phyloP scores from a whole-genome alignment of 2,797 vertebrate species.

The Podarcis siculus region DNA sequence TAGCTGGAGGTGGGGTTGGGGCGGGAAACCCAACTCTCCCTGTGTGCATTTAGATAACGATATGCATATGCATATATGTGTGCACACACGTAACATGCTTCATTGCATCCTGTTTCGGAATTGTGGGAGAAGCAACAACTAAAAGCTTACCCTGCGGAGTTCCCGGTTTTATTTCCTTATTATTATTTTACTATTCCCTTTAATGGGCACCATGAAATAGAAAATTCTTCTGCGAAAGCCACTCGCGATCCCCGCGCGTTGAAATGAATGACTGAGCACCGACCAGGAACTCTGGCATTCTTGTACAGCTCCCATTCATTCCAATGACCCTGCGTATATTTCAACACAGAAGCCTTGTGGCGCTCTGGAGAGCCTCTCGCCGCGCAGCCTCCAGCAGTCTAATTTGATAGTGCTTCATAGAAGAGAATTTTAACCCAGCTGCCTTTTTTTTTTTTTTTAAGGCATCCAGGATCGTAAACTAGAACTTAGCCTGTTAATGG shows the following conservation, averaged over 20 bases:
- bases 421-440: constrained; percentile 72
- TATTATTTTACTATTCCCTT: neutral
- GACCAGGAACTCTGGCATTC: neutral
- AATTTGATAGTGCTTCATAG: constrained; percentile 67
- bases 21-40: neutral
- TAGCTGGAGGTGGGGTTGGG: neutral
- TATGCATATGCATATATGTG: too few relatives aligned
- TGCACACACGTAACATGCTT: neutral
- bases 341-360: constrained; percentile 42
- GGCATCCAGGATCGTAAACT: constrained; percentile 82
- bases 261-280: neutral
- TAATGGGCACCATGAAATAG: neutral
- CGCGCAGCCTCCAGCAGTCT: constrained; percentile 60
- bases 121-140: too few relatives aligned
- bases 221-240: neutral
- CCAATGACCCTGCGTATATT: neutral
- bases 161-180: neutral
- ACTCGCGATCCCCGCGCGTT: neutral
- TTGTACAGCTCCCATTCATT: neutral
- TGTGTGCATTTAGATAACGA: neutral
- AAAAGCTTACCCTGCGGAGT: neutral
- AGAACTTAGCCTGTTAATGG: constrained; percentile 83
- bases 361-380: constrained; percentile 56
- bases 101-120: neutral
- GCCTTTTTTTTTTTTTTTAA: constrained; percentile 70